Percentiles rank a stretch among this genome's conserved stretches.
Conservation (phyloP, 2,888 invertebrate genomes). For the Arrhopalites spinosus region DNA sequence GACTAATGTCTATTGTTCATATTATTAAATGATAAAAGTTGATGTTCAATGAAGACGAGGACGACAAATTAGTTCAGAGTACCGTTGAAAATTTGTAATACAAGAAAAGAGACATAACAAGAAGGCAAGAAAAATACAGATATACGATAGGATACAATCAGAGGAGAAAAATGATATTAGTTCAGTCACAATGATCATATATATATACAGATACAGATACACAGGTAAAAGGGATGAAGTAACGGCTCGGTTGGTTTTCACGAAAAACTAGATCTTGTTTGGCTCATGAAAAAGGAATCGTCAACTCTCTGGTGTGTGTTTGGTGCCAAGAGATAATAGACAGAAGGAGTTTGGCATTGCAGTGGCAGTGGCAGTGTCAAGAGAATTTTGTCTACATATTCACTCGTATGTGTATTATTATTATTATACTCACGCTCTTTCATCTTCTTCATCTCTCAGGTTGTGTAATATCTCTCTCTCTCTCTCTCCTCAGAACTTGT, state of each 20-base stretch:
- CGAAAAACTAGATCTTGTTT: conserved; percentile 32
- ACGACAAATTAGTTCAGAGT: conserved; percentile 48
- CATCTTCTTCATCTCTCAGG: too few relatives aligned
- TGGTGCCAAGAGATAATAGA: too few relatives aligned
- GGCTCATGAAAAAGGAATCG: background rate
- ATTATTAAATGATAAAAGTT: background rate
- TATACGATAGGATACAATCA: background rate
- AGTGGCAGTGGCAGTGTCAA: too few relatives aligned
- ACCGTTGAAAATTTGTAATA: conserved; percentile 40
- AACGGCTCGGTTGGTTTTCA: conserved; percentile 26
- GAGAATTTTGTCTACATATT: too few relatives aligned
- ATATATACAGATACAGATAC: background rate
- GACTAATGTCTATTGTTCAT: too few relatives aligned
- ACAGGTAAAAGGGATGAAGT: conserved; percentile 18
- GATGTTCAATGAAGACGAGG: conserved; percentile 5
- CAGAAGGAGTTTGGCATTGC: too few relatives aligned
- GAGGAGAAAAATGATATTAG: conserved; percentile 20
- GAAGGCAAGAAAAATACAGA: background rate
- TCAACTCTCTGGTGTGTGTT: too few relatives aligned
- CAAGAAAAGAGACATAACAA: background rate
- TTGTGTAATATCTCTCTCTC: background rate
- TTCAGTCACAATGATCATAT: conserved; percentile 5
- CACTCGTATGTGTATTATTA: too few relatives aligned
- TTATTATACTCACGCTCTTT: too few relatives aligned
- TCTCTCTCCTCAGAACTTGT: background rate